phyloP scores from a whole-genome alignment of 2,888 invertebrate genomes.

The Hoplodrina ambigua region DNA sequence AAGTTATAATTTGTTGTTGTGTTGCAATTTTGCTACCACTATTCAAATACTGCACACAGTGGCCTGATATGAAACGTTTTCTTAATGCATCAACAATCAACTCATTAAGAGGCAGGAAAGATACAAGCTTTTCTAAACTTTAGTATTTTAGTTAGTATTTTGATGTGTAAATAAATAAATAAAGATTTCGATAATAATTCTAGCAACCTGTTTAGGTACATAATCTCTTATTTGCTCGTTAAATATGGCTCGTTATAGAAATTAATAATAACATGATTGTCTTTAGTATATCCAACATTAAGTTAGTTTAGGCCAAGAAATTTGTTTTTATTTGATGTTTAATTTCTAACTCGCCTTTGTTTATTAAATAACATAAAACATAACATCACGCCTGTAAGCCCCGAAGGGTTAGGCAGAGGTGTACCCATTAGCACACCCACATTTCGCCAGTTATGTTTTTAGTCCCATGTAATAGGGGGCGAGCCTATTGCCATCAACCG shows the following conservation, averaged over 20 bases:
- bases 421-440: too few relatives aligned
- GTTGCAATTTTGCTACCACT: not conserved
- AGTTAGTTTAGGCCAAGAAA: not conserved
- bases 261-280: not conserved
- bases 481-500: too few relatives aligned
- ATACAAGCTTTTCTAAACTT: slow-evolving; percentile 16
- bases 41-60: not conserved
- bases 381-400: too few relatives aligned
- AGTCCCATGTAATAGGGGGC: too few relatives aligned
- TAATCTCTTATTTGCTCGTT: not conserved
- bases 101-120: not conserved
- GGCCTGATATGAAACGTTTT: not conserved
- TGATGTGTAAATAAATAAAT: not conserved
- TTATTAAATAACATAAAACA: not conserved
- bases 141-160: not conserved
- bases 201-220: too few relatives aligned
- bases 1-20: not conserved
- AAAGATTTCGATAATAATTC: too few relatives aligned
- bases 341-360: not conserved
- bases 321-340: not conserved
- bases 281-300: not conserved
- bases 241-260: not conserved
- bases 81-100: not conserved
- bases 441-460: too few relatives aligned
- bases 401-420: too few relatives aligned